phyloP scores from a whole-genome alignment of 1,140 invertebrate species.

The Drosophila burlai region DNA sequence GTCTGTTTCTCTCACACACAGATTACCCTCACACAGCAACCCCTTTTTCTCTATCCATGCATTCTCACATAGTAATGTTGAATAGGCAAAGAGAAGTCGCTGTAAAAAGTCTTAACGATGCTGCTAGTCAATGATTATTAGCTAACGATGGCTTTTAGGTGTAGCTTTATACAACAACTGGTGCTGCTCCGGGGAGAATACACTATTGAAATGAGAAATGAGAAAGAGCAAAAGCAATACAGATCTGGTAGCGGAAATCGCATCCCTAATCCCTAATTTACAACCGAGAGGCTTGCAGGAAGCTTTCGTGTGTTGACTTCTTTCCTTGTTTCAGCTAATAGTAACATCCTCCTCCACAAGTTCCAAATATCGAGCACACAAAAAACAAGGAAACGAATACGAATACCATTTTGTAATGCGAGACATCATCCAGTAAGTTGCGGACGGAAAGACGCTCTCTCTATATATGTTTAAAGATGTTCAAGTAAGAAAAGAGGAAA shows the following conservation, averaged over 20 bases:
- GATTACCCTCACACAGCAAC: slow-evolving; percentile 28
- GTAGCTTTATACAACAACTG: slow-evolving; percentile 25
- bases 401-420: slow-evolving; percentile 31
- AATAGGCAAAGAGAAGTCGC: slow-evolving; percentile 22
- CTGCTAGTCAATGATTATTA: slow-evolving; percentile 14
- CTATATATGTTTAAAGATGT: slow-evolving; percentile 77
- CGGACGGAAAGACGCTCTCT: slow-evolving; percentile 45
- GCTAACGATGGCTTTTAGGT: slow-evolving; percentile 27
- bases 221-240: slow-evolving; percentile 4
- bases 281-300: neutral
- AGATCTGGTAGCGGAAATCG: slow-evolving; percentile 10
- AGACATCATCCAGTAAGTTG: slow-evolving; percentile 35
- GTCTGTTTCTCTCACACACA: slow-evolving; percentile 58
- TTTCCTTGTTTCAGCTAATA: slow-evolving; percentile 15
- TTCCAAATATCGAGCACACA: slow-evolving; percentile 19
- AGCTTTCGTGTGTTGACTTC: slow-evolving; percentile 4
- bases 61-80: slow-evolving; percentile 45
- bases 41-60: slow-evolving; percentile 18
- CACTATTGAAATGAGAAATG: neutral
- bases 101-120: slow-evolving; percentile 11
- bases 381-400: slow-evolving; percentile 23
- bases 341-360: slow-evolving; percentile 25
- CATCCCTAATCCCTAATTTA: slow-evolving; percentile 5
- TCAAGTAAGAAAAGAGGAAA: slow-evolving; percentile 45
- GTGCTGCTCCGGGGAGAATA: slow-evolving; percentile 8